Evolutionary conservation across 2,888 invertebrate genomes (phyloP).

Genomic region (Sabellastarte sp.): DNA sequence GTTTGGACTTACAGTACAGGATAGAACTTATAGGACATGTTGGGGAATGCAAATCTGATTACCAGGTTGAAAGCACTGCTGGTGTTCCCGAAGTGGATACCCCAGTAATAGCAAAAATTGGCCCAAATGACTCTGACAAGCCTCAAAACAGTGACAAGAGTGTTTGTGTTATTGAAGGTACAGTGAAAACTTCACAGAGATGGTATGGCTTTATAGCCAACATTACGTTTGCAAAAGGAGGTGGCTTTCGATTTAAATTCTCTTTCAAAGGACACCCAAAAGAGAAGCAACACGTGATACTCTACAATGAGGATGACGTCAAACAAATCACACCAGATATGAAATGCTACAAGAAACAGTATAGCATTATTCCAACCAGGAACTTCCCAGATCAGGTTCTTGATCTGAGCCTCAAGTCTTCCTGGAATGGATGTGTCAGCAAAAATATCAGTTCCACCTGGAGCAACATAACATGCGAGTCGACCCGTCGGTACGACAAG

Average conservation of each 20-base stretch:
- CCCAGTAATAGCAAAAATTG: neutral
- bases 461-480: slow-evolving; percentile 20
- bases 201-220: slow-evolving; percentile 31
- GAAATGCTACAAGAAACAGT: slow-evolving; percentile 24
- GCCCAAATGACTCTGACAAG: neutral
- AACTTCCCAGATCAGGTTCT: slow-evolving; percentile 24
- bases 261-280: slow-evolving; percentile 20
- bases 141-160: neutral
- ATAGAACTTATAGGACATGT: slow-evolving; percentile 26
- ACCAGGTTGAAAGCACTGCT: slow-evolving; percentile 8
- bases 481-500: slow-evolving; percentile 13
- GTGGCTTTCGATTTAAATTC: slow-evolving; percentile 24
- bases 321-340: slow-evolving; percentile 19
- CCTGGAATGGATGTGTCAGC: slow-evolving; percentile 26
- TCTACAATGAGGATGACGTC: slow-evolving; percentile 25
- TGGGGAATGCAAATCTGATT: slow-evolving; percentile 21
- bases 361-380: slow-evolving; percentile 20
- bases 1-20: slow-evolving; percentile 26
- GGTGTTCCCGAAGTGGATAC: slow-evolving; percentile 1
- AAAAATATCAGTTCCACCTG: slow-evolving; percentile 12
- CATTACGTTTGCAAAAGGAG: slow-evolving; percentile 19
- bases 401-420: slow-evolving; percentile 22
- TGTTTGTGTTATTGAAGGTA: slow-evolving; percentile 23
- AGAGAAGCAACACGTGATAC: slow-evolving; percentile 6
- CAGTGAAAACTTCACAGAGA: slow-evolving; percentile 23